A percentile compares a stretch with the other conserved stretches of the same genome.
These are phyloP conservation scores for Lipophrys pholis DNA, from an alignment of 2,113 vertebrate genomes.

Conservation along the genomic window DNA sequence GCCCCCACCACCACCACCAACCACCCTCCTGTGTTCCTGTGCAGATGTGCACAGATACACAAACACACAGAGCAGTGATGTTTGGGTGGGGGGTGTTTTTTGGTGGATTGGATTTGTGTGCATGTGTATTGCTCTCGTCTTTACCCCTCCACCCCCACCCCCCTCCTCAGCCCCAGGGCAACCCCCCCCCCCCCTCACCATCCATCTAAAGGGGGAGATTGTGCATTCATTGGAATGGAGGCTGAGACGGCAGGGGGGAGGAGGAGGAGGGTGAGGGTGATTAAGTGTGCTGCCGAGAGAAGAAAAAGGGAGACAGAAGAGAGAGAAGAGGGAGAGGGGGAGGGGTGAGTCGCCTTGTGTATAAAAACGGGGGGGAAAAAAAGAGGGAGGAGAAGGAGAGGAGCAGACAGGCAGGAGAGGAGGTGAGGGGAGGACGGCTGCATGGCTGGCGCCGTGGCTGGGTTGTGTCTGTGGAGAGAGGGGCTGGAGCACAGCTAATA, in stretches of 20 bases:
- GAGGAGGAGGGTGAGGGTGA: constrained; percentile 60
- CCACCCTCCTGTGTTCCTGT: constrained; percentile 61
- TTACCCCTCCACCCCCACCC: constrained; percentile 48
- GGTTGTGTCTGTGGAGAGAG: constrained; percentile 53
- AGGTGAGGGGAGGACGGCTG: constrained; percentile 62
- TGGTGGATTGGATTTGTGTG: constrained; percentile 62
- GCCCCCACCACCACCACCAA: constrained; percentile 14
- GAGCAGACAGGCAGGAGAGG: constrained; percentile 66
- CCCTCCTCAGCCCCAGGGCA: constrained; percentile 65
- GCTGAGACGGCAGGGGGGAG: constrained; percentile 53
- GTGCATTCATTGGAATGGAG: constrained; percentile 84
- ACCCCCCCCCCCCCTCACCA: constrained; percentile 30
- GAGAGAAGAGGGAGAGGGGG: constrained; percentile 61
- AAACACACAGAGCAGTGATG: constrained; percentile 23
- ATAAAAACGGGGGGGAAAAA: constrained; percentile 58
- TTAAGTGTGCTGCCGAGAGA: constrained; percentile 81
- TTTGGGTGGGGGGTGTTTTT: constrained; percentile 5
- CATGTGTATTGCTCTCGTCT: constrained; percentile 51
- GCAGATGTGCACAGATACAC: constrained; percentile 78
- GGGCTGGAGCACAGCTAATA: constrained; percentile 42
- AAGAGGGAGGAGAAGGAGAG: constrained; percentile 48
- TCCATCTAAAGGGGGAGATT: constrained; percentile 71
- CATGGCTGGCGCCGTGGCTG: constrained; percentile 65
- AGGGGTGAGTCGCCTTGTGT: constrained; percentile 68
- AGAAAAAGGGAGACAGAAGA: constrained; percentile 65